phyloP scores from a whole-genome alignment of 2,888 invertebrate species.

The Mythimna albipuncta region DNA sequence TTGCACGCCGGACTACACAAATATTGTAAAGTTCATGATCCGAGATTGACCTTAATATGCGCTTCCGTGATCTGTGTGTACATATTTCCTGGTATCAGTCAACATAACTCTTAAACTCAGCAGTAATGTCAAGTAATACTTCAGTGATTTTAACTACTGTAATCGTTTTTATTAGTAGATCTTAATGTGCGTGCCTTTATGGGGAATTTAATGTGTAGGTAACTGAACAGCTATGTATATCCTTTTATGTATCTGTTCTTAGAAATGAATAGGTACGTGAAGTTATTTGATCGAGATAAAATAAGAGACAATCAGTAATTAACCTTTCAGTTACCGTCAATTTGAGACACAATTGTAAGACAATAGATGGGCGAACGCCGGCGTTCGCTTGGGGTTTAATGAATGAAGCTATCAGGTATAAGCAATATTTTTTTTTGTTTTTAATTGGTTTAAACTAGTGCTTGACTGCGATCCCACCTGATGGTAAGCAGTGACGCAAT shows the following conservation, averaged over 20 bases:
- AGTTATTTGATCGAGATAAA: too few species aligned
- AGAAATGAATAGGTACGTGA: background rate
- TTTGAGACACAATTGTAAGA: too few species aligned
- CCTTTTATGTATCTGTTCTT: background rate
- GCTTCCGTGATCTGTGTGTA: constrained; percentile 50
- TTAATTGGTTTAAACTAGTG: too few species aligned
- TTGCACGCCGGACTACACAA: constrained; percentile 54
- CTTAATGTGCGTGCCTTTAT: background rate
- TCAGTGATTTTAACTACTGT: constrained; percentile 6
- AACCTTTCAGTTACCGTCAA: too few species aligned
- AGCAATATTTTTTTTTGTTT: too few species aligned
- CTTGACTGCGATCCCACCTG: too few species aligned
- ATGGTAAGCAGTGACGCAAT: too few species aligned
- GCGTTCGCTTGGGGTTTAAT: too few species aligned
- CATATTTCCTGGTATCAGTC: constrained; percentile 28
- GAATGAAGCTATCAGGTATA: too few species aligned
- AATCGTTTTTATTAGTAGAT: background rate
- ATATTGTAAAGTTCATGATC: constrained; percentile 61
- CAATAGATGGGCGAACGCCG: too few species aligned
- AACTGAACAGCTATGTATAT: background rate
- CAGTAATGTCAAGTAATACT: constrained; percentile 13
- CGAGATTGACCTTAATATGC: constrained; percentile 56
- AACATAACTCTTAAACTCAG: constrained; percentile 12
- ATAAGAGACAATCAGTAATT: background rate
- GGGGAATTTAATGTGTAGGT: background rate